These are phyloP conservation scores for Tholera decimalis DNA, from an alignment of 2,888 invertebrate species.

Conservation along the genomic window DNA sequence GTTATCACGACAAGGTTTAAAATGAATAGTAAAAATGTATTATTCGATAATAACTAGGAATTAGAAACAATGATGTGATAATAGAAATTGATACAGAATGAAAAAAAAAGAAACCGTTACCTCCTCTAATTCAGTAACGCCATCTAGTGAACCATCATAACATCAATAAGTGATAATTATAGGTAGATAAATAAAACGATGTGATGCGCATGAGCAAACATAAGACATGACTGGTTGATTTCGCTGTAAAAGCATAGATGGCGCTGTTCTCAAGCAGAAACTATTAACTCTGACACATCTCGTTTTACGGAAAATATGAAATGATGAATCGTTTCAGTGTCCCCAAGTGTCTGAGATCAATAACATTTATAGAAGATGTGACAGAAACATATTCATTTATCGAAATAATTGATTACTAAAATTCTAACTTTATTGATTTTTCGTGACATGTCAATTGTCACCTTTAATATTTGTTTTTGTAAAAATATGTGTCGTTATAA, in stretches of 20 bases:
- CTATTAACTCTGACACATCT: not conserved
- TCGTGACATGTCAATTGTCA: slow-evolving; percentile 47
- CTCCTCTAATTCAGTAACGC: too few species aligned
- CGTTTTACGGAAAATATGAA: slow-evolving; percentile 12
- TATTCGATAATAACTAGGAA: not conserved
- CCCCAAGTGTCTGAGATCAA: slow-evolving; percentile 18
- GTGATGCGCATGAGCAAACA: slow-evolving; percentile 45
- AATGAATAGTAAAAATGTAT: not conserved
- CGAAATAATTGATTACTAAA: slow-evolving; percentile 10
- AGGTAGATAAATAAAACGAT: not conserved
- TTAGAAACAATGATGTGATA: not conserved
- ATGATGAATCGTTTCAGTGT: slow-evolving; percentile 25
- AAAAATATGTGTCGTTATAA: slow-evolving; percentile 31
- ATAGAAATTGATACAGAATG: not conserved
- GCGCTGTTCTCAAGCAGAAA: slow-evolving; percentile 34
- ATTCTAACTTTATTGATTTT: slow-evolving; percentile 44
- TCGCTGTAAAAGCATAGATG: slow-evolving; percentile 48
- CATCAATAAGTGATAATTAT: slow-evolving; percentile 29
- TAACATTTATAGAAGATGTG: slow-evolving; percentile 31
- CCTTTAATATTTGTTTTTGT: slow-evolving; percentile 27
- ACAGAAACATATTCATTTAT: slow-evolving; percentile 19
- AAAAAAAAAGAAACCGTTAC: too few species aligned
- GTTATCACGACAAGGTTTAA: slow-evolving; percentile 15
- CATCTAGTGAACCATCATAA: slow-evolving; percentile 55
- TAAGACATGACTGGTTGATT: slow-evolving; percentile 3